Percentiles rank a stretch among this genome's conserved stretches.
These are phyloP conservation scores for Cochlearius cochlearius DNA, from an alignment of 2,113 vertebrate genomes.

Conservation along the genomic window DNA sequence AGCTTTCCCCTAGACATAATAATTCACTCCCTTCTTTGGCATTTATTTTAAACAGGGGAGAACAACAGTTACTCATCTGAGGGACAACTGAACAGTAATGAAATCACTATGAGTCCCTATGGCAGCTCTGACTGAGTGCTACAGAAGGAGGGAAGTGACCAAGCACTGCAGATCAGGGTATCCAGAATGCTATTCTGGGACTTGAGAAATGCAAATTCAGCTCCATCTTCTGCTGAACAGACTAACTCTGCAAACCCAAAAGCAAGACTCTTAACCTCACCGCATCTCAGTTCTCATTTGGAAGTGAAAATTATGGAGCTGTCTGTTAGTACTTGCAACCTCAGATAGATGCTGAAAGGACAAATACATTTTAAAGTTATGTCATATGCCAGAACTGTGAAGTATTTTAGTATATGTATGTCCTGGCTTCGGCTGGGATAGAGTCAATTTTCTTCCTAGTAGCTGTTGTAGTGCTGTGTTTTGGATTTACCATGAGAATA, in stretches of 20 bases:
- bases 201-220: background rate
- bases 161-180: background rate
- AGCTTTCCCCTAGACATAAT: background rate
- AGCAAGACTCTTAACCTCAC: background rate
- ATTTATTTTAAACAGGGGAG: background rate
- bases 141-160: background rate
- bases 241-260: background rate
- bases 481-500: too few relatives aligned
- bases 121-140: background rate
- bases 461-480: too few relatives aligned
- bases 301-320: background rate
- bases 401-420: background rate
- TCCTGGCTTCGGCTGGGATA: too few relatives aligned
- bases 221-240: background rate
- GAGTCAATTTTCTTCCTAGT: too few relatives aligned
- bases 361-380: background rate
- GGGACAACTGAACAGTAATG: background rate
- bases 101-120: background rate
- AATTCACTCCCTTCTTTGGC: background rate
- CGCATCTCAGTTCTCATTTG: background rate
- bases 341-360: background rate
- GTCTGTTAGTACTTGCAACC: background rate
- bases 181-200: background rate
- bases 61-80: background rate
- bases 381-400: background rate